phyloP scores from a whole-genome alignment of 1,140 invertebrate species.

The Aphis gossypii region DNA sequence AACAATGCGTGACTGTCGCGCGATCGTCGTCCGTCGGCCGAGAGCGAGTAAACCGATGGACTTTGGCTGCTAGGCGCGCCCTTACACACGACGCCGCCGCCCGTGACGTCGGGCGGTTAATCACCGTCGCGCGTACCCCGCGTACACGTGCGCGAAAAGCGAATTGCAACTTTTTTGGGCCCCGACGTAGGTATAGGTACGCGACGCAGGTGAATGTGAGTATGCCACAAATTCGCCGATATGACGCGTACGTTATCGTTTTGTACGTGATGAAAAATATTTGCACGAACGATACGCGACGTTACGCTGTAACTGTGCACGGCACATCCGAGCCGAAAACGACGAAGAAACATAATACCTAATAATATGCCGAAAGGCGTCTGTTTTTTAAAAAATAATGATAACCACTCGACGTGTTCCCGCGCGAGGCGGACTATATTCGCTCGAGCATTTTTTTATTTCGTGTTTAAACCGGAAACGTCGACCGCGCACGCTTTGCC shows the following conservation, averaged over 20 bases:
- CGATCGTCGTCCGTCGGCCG: background rate
- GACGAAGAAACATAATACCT: no score
- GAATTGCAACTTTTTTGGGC: background rate
- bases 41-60: background rate
- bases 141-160: background rate
- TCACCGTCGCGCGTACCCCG: background rate
- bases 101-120: background rate
- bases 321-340: background rate
- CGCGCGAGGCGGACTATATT: no score
- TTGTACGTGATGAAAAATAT: no score
- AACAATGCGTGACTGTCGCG: constrained; percentile 28
- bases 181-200: no score
- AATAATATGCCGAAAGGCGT: background rate
- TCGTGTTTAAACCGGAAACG: no score
- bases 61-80: constrained; percentile 24
- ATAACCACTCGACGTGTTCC: no score
- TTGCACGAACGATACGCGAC: no score
- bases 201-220: no score
- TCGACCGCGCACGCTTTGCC: no score
- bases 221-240: no score
- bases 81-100: background rate
- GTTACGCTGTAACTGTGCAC: background rate
- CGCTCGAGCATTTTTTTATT: no score
- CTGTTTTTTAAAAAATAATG: background rate
- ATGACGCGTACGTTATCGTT: no score